Base-by-base conservation (phyloP, 2,888 invertebrate genomes). In the Zaprionus obscuricornis region DNA sequence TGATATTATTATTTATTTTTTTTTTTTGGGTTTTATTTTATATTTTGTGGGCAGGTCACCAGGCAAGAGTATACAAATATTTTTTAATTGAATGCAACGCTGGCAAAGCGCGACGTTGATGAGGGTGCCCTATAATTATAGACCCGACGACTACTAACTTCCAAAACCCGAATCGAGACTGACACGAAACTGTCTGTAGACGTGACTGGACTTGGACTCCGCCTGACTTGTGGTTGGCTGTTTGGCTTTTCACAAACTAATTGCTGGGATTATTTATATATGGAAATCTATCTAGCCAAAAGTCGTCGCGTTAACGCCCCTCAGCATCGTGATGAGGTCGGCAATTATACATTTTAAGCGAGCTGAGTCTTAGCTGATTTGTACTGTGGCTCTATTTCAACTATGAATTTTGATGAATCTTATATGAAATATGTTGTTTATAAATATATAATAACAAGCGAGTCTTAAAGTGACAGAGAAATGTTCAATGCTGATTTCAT, bases 61-160 rank as follows among this genome's bases (percentile, higher is more conserved):
- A 37, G 24, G 49, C 57, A 49, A 26, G 42, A 39, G 42, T 27
- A 47, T 40, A 66, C 57, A 70, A 70, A 66, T 70, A 69, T 70
- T 62, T 70, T 70, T 71, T 71, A 71, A 71, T 71, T 71, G 71
- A 71, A 71, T 71, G 71, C 71, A 71, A 55, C 67, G 62, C 42
- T 40, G 50, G 43, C 42, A 46, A n/a, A 43, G 31, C 40, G 42
- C 63, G 73, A 55, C 47, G 63, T 74, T 81, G 78, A 78, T 73
- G 82, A 78, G 78, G 78, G 82, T 78, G 59, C 62, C 66, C 60
- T 40, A 64, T 82, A 82, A 78, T 78, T 75, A 78, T 64, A 58
- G 66, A 62, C 57, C 39, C 54, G 14, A 24, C 52, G 43, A 20
- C 49, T 50, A 42, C n/a, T n/a, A n/a, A n/a, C 29, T 49, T 45